These are phyloP conservation scores for Drosophila funebris DNA, from an alignment of 1,140 invertebrate genomes.

Conservation along the genomic window DNA sequence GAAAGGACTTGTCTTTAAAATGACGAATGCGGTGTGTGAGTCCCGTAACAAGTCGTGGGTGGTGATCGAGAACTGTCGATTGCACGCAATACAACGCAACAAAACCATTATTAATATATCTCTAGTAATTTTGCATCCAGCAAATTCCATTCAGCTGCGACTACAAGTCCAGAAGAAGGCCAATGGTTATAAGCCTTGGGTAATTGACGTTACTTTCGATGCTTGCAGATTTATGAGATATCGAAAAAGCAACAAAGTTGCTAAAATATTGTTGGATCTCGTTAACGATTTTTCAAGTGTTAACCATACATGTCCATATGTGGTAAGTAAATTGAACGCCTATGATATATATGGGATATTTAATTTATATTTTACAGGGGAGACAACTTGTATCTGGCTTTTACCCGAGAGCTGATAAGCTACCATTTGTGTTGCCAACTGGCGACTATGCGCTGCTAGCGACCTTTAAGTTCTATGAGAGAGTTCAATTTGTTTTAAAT, in stretches of 20 bases:
- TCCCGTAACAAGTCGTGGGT: slow-evolving; percentile 15
- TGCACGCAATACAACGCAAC: slow-evolving; percentile 2
- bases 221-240: neutral
- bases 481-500: no score
- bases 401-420: no score
- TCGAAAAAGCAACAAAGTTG: slow-evolving; percentile 1
- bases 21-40: slow-evolving; percentile 22
- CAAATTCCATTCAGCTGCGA: neutral
- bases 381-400: no score
- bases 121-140: slow-evolving; percentile 3
- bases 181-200: slow-evolving; percentile 23
- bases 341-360: no score
- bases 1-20: slow-evolving; percentile 9
- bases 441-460: no score
- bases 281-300: slow-evolving; percentile 1
- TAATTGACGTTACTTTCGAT: neutral
- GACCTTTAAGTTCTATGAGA: no score
- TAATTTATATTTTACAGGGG: no score
- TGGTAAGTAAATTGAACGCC: no score
- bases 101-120: slow-evolving; percentile 7
- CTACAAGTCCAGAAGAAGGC: neutral
- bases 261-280: neutral
- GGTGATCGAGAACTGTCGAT: neutral
- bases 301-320: slow-evolving; percentile 24
- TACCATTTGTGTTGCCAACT: no score